Percentiles rank a stretch among this genome's conserved stretches.
phyloP scores from a whole-genome alignment of 2,888 invertebrate species.

The Cremastinae sp. region DNA sequence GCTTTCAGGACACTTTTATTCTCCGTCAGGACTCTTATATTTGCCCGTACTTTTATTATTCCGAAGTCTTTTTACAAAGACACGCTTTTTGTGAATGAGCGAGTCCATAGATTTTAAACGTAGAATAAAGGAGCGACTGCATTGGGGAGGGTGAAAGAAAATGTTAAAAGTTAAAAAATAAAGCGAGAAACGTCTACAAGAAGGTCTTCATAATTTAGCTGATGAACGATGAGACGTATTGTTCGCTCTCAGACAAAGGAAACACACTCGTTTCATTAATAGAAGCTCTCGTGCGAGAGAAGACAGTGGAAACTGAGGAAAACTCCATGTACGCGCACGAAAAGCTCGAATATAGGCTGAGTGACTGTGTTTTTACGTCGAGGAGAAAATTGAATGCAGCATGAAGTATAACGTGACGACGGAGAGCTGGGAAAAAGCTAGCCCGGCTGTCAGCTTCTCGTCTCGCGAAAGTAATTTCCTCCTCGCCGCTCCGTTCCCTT shows the following conservation, averaged over 20 bases:
- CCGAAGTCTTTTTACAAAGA: background rate
- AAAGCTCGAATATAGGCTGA: conserved; percentile 8
- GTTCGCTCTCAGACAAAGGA: conserved; percentile 48
- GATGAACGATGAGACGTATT: background rate
- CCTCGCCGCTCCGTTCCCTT: conserved; percentile 20
- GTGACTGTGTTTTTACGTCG: conserved; percentile 2
- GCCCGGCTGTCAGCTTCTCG: conserved; percentile 59
- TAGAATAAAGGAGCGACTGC: too few relatives aligned
- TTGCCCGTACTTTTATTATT: background rate
- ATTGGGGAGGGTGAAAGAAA: background rate
- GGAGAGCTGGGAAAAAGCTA: conserved; percentile 37
- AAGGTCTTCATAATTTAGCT: background rate
- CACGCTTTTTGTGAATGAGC: too few relatives aligned
- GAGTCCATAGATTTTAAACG: too few relatives aligned
- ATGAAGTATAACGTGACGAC: conserved; percentile 38
- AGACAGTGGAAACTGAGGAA: conserved; percentile 43
- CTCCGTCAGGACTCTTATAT: background rate
- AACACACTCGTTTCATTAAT: conserved; percentile 61
- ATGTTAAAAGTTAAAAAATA: background rate
- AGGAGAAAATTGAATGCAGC: conserved; percentile 58
- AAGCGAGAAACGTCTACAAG: background rate
- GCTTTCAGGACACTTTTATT: conserved; percentile 25
- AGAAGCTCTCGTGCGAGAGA: conserved; percentile 49
- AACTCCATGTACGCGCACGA: conserved; percentile 11
- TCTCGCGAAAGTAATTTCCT: conserved; percentile 61